Evolutionary conservation across 2,888 invertebrate genomes (phyloP).

Genomic region (Coenonympha glycerion): DNA sequence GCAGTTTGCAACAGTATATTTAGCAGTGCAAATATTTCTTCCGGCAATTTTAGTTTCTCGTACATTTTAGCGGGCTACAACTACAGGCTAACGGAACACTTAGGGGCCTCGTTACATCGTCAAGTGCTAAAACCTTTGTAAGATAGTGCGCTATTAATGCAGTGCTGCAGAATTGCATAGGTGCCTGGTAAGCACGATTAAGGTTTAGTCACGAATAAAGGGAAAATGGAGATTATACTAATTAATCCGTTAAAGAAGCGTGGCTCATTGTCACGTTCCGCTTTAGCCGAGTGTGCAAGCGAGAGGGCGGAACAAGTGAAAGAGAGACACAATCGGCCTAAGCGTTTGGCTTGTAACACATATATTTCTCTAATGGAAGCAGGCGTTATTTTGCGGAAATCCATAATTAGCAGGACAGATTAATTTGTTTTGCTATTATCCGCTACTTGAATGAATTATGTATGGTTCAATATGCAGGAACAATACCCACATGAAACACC

Average conservation of each 20-base stretch:
- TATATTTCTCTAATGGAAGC: too few species aligned
- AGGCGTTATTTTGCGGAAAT: too few species aligned
- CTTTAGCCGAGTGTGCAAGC: too few species aligned
- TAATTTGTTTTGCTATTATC: too few species aligned
- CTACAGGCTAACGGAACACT: slow-evolving; percentile 29
- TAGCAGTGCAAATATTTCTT: slow-evolving; percentile 23
- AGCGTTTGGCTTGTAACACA: too few species aligned
- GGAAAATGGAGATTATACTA: background rate
- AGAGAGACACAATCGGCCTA: too few species aligned
- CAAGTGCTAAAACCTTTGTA: slow-evolving; percentile 25
- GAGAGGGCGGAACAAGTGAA: too few species aligned
- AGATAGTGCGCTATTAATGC: slow-evolving; percentile 19
- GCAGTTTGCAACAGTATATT: slow-evolving; percentile 16
- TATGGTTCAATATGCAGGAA: too few species aligned
- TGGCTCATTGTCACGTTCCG: too few species aligned
- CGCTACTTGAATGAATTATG: too few species aligned
- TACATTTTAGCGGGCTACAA: slow-evolving; percentile 23
- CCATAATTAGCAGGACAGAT: too few species aligned
- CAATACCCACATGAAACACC: too few species aligned
- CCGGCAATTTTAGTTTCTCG: slow-evolving; percentile 22
- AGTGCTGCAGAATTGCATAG: slow-evolving; percentile 16
- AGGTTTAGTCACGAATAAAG: background rate
- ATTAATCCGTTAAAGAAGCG: background rate
- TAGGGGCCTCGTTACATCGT: slow-evolving; percentile 28
- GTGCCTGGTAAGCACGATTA: slow-evolving; percentile 14